Evolutionary conservation across 2,888 invertebrate genomes (phyloP).

Genomic region (Cerastis leucographa): DNA sequence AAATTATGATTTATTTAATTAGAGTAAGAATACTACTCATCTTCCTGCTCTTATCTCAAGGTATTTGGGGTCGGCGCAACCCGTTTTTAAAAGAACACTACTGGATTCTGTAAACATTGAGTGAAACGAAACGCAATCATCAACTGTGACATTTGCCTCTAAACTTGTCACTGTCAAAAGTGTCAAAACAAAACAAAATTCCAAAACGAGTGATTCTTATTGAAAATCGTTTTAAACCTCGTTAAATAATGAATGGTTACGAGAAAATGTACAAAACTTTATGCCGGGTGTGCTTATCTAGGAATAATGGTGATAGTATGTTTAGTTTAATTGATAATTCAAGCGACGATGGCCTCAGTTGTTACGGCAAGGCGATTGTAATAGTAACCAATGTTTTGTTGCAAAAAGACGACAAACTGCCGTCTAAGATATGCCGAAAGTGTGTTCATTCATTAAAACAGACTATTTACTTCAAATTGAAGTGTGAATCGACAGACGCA

Average conservation of each 20-base stretch:
- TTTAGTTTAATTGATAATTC: conserved; percentile 77
- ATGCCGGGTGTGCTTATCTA: conserved; percentile 82
- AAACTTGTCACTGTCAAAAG: conserved; percentile 18
- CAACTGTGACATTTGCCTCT: conserved; percentile 18
- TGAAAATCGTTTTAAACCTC: conserved; percentile 5
- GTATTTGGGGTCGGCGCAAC: too few relatives aligned
- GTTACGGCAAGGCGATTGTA: conserved; percentile 78
- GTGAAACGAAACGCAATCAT: conserved; percentile 43
- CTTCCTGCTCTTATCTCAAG: too few relatives aligned
- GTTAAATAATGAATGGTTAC: conserved; percentile 72
- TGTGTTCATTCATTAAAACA: conserved; percentile 80
- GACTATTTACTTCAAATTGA: conserved; percentile 81
- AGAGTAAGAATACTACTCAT: too few relatives aligned
- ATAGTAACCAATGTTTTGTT: conserved; percentile 77
- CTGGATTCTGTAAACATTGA: not conserved
- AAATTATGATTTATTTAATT: too few relatives aligned
- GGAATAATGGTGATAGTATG: conserved; percentile 73
- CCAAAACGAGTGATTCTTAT: not conserved
- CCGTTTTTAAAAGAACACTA: too few relatives aligned
- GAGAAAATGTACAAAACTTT: conserved; percentile 77
- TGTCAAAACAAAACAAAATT: conserved; percentile 41
- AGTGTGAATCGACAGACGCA: conserved; percentile 79
- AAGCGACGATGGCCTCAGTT: conserved; percentile 74
- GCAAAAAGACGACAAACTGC: conserved; percentile 76
- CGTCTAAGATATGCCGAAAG: conserved; percentile 78